Evolutionary conservation across 2,888 invertebrate genomes (phyloP).

Genomic region (Sinodicranocentrus sp.): DNA sequence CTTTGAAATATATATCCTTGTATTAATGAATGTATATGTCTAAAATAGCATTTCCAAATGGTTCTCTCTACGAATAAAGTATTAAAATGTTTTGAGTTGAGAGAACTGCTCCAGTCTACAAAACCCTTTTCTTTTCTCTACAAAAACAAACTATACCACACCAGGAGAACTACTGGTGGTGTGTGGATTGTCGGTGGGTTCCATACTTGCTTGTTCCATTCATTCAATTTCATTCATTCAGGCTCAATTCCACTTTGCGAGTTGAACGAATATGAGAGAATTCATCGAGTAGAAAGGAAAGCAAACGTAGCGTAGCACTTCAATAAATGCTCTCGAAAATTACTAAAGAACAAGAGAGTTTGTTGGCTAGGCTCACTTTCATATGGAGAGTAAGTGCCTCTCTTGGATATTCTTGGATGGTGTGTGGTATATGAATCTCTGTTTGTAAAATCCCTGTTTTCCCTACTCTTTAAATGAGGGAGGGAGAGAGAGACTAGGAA

Average conservation of each 20-base stretch:
- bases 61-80: too few relatives aligned
- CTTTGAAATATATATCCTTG: background rate
- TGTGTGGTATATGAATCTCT: background rate
- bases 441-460: background rate
- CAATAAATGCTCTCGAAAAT: constrained; percentile 50
- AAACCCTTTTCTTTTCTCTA: constrained; percentile 6
- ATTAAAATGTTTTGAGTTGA: too few relatives aligned
- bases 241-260: constrained; percentile 55
- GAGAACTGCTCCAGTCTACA: too few relatives aligned
- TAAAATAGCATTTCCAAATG: too few relatives aligned
- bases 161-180: too few relatives aligned
- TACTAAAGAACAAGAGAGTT: constrained; percentile 30
- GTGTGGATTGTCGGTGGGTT: too few relatives aligned
- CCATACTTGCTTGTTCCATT: background rate
- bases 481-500: too few relatives aligned
- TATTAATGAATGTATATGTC: too few relatives aligned
- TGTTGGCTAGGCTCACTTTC: constrained; percentile 1
- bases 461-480: too few relatives aligned
- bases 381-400: background rate
- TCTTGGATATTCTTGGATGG: background rate
- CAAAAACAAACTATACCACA: constrained; percentile 1
- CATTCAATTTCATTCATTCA: constrained; percentile 41
- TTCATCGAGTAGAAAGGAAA: constrained; percentile 31
- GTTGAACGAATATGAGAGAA: constrained; percentile 2
- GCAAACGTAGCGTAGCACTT: constrained; percentile 53